Base-by-base conservation (phyloP, 2,113 vertebrate genomes). In the Andinoacara biseriatus region DNA sequence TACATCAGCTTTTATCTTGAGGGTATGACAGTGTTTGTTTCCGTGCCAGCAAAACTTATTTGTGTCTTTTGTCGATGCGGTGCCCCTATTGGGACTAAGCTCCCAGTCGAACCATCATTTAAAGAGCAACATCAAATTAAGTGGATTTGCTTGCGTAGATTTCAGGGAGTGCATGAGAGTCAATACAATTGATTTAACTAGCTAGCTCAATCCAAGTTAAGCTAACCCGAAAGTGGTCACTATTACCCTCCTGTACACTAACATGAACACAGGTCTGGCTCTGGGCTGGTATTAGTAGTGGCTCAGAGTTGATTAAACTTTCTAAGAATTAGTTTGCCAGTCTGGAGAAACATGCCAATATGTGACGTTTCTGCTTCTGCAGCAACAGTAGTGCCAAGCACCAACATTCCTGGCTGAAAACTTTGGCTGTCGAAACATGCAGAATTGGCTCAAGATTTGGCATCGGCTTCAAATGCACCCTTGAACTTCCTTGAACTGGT, bases 1-100 rank as follows among this genome's bases (percentile, higher is more conserved):
- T 78, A 56, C 54, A 58, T 81, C 63, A 31, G 54, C 94, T 96
- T 94, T 94, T 62, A 95, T 95, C 94, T 91, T 18, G 38, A 83
- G 57, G 78, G 58, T 83, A 62, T 83, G 38, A 76, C 31, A 58
- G 75, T 79, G 52, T 82, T 83, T 72, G 46, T 72, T 72, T 72
- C 46, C 18, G 0, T 54, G 67, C 46, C 67, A 72, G 46, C 46
- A 72, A 72, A 72, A 72, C 18, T 31, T 52, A 33, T 54, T 52
- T 33, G 67, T 10, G 52, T 72, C 65, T 72, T 72, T 49, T 52
- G 6, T 26, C 0, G 5, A 9, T 18, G 17, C 33, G 26, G 1
- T 0, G 1, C 10, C 18, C 46, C 67, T 2, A 0, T 31, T 72
- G 65, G 65, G 65, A 69, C 65, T 49, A 69, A 18, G 40, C 13